A percentile compares a stretch with the other conserved stretches of the same genome.
Conservation (phyloP, 92 coral and sea anemone species). For the Actinernus sp. region DNA sequence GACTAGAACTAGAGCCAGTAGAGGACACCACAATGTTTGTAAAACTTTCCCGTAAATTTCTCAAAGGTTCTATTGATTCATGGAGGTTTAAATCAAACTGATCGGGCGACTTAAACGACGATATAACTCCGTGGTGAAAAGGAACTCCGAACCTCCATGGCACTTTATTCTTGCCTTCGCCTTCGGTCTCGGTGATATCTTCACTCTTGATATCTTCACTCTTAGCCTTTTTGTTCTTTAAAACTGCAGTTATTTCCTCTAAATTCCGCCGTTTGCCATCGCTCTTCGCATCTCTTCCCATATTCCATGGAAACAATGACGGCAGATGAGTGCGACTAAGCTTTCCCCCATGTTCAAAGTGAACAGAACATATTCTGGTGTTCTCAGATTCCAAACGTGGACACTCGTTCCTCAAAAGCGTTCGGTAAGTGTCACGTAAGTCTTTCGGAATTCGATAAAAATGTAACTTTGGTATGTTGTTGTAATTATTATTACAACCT, state of each 20-base stretch:
- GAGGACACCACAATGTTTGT: no score
- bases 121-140: constrained; percentile 8
- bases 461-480: constrained; percentile 1
- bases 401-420: constrained; percentile 15
- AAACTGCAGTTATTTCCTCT: constrained; percentile 14
- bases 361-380: constrained; percentile 49
- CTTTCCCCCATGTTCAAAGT: constrained; percentile 53
- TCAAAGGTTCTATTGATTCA: no score
- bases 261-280: constrained; percentile 22
- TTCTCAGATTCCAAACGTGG: constrained; percentile 26
- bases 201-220: background rate
- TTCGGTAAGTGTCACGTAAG: constrained; percentile 5
- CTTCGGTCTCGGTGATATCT: background rate
- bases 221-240: constrained; percentile 5
- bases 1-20: no score
- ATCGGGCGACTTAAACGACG: constrained; percentile 15
- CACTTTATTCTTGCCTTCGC: constrained; percentile 3
- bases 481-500: constrained; percentile 25
- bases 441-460: constrained; percentile 33
- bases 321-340: constrained; percentile 43
- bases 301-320: constrained; percentile 35
- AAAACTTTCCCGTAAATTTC: no score
- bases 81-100: background rate
- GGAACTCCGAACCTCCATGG: constrained; percentile 28
- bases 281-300: constrained; percentile 10